Evolutionary conservation across 2,113 vertebrate species (phyloP).

Genomic region (Nipponia nippon): DNA sequence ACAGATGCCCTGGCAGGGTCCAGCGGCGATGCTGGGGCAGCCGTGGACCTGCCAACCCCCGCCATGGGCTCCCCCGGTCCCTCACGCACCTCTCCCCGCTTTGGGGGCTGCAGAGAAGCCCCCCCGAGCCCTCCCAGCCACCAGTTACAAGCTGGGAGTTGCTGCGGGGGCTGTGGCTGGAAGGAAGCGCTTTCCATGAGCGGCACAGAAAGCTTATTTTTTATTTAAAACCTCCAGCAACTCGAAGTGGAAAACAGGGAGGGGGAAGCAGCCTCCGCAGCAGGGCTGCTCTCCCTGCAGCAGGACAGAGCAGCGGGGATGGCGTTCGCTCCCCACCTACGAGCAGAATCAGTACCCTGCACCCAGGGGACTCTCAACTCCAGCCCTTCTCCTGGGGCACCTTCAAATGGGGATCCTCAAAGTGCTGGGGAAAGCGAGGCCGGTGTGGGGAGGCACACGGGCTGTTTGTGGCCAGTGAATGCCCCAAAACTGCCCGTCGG

Average conservation of each 20-base stretch:
- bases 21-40: rapidly evolving
- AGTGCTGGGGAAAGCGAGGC: neutral
- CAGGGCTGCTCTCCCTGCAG: neutral
- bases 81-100: no score
- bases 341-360: neutral
- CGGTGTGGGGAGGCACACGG: rapidly evolving
- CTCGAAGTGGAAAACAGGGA: neutral
- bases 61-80: rapidly evolving
- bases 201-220: neutral
- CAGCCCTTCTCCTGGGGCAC: neutral
- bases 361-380: rapidly evolving
- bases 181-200: neutral
- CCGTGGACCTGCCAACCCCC: rapidly evolving
- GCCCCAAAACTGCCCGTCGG: neutral
- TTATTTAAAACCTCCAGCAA: neutral
- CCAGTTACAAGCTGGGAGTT: neutral
- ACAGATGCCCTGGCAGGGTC: neutral
- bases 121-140: neutral
- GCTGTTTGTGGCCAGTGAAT: rapidly evolving
- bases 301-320: rapidly evolving
- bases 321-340: neutral
- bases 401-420: neutral
- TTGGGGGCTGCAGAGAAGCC: neutral
- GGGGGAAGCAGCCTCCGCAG: neutral
- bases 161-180: neutral